phyloP scores from a whole-genome alignment of 2,113 vertebrate species.

The Sterna hirundo region DNA sequence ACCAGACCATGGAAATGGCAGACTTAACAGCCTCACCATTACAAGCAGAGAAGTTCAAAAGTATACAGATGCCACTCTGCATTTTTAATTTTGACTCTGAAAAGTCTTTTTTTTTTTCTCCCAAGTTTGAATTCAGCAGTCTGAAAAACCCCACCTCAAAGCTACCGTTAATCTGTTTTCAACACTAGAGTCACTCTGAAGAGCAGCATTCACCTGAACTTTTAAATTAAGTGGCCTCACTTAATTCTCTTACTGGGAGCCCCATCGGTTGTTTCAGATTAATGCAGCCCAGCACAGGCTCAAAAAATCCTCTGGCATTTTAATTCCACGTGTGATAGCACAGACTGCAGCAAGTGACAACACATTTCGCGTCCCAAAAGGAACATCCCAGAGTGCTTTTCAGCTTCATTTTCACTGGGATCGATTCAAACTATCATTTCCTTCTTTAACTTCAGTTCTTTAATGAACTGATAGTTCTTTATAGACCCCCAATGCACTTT shows the following conservation, averaged over 20 bases:
- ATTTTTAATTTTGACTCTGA: not conserved
- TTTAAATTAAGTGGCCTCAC: not conserved
- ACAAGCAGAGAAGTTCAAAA: not conserved
- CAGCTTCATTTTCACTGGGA: not conserved
- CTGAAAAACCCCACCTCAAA: not conserved
- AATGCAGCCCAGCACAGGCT: not conserved
- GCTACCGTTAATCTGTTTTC: not conserved
- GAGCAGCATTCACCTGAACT: not conserved
- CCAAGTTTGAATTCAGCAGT: not conserved
- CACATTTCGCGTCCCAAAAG: not conserved
- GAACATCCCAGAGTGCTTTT: not conserved
- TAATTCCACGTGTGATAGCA: not conserved
- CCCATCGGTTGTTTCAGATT: not conserved
- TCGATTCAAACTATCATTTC: not conserved
- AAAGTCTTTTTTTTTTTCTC: not conserved
- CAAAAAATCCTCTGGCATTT: not conserved
- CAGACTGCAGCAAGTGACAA: not conserved
- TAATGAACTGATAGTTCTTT: not conserved
- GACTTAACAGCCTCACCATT: not conserved
- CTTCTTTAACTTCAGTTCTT: not conserved
- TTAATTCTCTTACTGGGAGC: not conserved
- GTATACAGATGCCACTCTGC: rapidly evolving
- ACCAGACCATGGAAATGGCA: not conserved
- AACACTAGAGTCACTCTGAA: not conserved
- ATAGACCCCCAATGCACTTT: not conserved